A percentile compares a stretch with the other conserved stretches of the same genome.
phyloP scores from a whole-genome alignment of 92 coral and sea anemone genomes.

The Chrysogorgia sp. region DNA sequence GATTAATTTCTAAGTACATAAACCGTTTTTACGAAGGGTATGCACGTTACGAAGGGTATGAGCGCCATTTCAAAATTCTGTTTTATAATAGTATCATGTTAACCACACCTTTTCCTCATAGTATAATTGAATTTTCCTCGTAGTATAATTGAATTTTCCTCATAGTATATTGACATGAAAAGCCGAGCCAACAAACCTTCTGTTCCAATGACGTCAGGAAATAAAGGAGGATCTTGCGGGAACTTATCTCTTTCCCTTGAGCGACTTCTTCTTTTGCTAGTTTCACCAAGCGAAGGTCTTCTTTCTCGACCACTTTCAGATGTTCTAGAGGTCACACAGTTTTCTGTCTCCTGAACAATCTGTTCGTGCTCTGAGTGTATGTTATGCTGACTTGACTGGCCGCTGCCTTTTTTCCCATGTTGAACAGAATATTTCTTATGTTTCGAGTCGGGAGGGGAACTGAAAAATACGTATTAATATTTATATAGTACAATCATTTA shows the following conservation, averaged over 20 bases:
- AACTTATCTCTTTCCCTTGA: conserved; percentile 70
- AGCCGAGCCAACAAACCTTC: conserved; percentile 73
- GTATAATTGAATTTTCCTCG: conserved; percentile 40
- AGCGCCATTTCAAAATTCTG: too few species aligned
- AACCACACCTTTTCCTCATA: conserved; percentile 48
- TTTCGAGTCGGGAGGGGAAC: conserved; percentile 73
- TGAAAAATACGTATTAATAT: conserved; percentile 11
- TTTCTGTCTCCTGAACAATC: conserved; percentile 78
- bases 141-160: background rate
- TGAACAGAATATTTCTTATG: conserved; percentile 76
- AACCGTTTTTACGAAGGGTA: too few species aligned
- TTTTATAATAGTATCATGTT: background rate
- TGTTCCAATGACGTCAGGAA: conserved; percentile 88
- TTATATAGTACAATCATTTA: background rate
- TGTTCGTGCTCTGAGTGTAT: conserved; percentile 79
- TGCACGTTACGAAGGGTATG: too few species aligned
- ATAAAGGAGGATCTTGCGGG: conserved; percentile 73
- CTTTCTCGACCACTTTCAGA: conserved; percentile 73
- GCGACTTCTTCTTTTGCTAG: conserved; percentile 78
- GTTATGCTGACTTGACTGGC: conserved; percentile 78
- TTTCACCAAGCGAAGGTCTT: conserved; percentile 75
- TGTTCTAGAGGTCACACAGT: conserved; percentile 72
- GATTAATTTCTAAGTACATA: too few species aligned
- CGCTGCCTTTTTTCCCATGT: conserved; percentile 69
- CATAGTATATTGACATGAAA: too few species aligned